Conservation (phyloP, 2,888 invertebrate genomes). For the Lamellibrachia satsuma region DNA sequence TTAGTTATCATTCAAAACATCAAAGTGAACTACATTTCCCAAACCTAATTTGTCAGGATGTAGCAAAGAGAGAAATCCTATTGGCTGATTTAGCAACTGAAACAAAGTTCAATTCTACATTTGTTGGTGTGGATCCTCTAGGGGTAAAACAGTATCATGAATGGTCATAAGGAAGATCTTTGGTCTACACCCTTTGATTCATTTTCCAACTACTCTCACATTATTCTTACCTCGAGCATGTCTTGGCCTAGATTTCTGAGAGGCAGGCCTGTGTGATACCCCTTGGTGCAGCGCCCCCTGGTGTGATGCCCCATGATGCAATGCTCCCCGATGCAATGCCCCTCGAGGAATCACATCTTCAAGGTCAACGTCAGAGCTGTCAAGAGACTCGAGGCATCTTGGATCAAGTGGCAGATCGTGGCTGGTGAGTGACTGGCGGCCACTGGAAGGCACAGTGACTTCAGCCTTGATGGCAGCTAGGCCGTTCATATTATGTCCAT, state of each 20-base stretch:
- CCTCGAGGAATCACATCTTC: slow-evolving; percentile 36
- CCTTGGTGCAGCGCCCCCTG: background rate
- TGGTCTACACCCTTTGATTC: background rate
- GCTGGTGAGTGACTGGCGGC: background rate
- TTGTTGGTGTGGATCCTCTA: background rate
- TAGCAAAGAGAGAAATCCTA: too few relatives aligned
- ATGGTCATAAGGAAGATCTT: background rate
- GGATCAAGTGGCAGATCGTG: background rate
- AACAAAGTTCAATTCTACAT: background rate
- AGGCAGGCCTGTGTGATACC: background rate
- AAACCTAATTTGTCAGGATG: too few relatives aligned
- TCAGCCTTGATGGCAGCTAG: background rate
- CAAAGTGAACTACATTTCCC: too few relatives aligned
- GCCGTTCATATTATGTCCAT: background rate
- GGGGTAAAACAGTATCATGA: background rate
- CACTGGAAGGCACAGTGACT: background rate
- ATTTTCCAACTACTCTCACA: background rate
- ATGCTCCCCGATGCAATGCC: background rate
- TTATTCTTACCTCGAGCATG: background rate
- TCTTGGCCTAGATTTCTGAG: background rate
- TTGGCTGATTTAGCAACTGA: background rate
- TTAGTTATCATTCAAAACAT: too few relatives aligned
- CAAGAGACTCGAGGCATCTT: slow-evolving; percentile 24
- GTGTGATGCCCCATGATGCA: background rate
- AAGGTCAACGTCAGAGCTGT: slow-evolving; percentile 39